Percentiles rank a stretch among this genome's conserved stretches.
Conservation (phyloP, 2,797 vertebrate species). For the Staurois parvus region DNA sequence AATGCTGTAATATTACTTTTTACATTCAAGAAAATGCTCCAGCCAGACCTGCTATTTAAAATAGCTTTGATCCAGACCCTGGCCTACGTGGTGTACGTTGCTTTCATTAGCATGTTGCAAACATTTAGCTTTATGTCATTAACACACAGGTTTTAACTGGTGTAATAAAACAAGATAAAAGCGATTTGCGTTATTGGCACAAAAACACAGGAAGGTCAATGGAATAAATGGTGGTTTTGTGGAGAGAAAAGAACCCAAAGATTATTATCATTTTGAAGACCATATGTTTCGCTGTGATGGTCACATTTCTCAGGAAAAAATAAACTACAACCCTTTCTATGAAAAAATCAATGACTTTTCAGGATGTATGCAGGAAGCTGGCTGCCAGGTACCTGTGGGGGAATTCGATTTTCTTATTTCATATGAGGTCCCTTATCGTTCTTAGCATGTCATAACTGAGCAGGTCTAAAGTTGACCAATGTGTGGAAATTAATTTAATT, state of each 20-base stretch:
- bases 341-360: neutral
- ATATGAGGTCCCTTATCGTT: neutral
- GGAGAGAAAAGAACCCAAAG: neutral
- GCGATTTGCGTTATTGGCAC: conserved; percentile 7
- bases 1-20: neutral
- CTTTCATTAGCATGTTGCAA: conserved; percentile 15
- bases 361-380: neutral
- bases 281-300: conserved; percentile 2
- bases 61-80: neutral
- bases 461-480: too few relatives aligned
- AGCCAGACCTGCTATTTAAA: neutral
- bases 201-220: neutral
- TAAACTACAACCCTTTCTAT: neutral
- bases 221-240: neutral
- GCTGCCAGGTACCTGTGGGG: neutral
- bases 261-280: neutral
- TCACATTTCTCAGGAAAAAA: neutral
- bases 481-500: too few relatives aligned
- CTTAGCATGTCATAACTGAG: neutral
- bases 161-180: conserved; percentile 55
- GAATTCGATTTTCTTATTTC: neutral
- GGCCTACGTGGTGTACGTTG: neutral
- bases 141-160: neutral
- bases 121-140: conserved; percentile 27
- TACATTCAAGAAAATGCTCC: neutral